Conservation (phyloP, 2,888 invertebrate species). For the Augiades crinisus region DNA sequence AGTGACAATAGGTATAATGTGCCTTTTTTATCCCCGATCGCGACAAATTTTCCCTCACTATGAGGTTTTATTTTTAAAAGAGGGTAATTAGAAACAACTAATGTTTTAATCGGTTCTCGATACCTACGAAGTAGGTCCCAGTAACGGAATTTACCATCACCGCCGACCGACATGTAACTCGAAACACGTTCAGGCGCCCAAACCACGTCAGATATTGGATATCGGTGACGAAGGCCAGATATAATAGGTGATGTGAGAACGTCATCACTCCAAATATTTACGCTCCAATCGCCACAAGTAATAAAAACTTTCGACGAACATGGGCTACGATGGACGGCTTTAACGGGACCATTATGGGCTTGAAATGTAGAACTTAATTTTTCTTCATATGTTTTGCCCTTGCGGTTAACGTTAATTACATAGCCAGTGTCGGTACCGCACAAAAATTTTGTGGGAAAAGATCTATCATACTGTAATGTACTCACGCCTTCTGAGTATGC, state of each 20-base stretch:
- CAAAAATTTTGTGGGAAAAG: constrained; percentile 82
- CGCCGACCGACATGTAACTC: constrained; percentile 49
- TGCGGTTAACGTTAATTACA: constrained; percentile 83
- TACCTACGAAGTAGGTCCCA: constrained; percentile 90
- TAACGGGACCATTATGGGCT: constrained; percentile 80
- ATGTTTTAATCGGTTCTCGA: constrained; percentile 82
- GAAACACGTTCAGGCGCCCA: constrained; percentile 62
- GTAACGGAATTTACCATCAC: constrained; percentile 86
- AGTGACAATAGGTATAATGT: constrained; percentile 83
- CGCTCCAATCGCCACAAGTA: constrained; percentile 84
- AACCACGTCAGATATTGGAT: constrained; percentile 47
- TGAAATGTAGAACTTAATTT: constrained; percentile 80
- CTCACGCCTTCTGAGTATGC: constrained; percentile 80
- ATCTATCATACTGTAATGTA: constrained; percentile 84
- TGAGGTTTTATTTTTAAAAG: constrained; percentile 84
- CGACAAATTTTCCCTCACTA: constrained; percentile 81
- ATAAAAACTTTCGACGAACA: constrained; percentile 84
- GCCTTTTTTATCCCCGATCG: constrained; percentile 85
- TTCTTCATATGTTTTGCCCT: constrained; percentile 83
- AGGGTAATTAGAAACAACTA: constrained; percentile 78
- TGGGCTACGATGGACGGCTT: constrained; percentile 83
- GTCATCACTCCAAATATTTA: constrained; percentile 85
- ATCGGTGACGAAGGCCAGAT: constrained; percentile 42
- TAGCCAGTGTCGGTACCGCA: constrained; percentile 59
- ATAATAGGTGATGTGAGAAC: constrained; percentile 64